These are phyloP conservation scores for Elaeidobius kamerunicus DNA, from an alignment of 2,888 invertebrate species.

Conservation along the genomic window DNA sequence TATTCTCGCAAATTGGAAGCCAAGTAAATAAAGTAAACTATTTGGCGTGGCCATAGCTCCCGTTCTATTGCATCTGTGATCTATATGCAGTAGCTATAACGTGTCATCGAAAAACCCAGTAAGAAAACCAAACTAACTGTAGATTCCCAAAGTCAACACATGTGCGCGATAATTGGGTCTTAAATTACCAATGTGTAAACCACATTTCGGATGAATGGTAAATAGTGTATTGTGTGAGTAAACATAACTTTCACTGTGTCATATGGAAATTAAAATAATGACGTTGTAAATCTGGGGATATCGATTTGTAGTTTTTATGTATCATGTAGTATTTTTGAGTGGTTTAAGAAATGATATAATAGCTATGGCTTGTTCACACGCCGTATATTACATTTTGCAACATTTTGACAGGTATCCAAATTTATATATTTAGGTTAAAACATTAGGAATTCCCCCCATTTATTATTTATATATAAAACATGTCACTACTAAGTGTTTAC, in stretches of 20 bases:
- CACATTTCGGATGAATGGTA: conserved; percentile 19
- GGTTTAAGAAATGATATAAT: too few relatives aligned
- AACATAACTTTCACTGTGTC: conserved; percentile 18
- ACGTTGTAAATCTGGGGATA: background rate
- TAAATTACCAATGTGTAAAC: conserved; percentile 21
- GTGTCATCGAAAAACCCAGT: conserved; percentile 15
- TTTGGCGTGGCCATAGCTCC: conserved; percentile 5
- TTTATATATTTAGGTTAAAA: too few relatives aligned
- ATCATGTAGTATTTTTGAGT: too few relatives aligned
- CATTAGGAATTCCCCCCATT: too few relatives aligned
- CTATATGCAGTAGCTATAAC: conserved; percentile 1
- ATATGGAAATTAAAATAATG: background rate
- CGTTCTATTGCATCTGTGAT: conserved; percentile 7
- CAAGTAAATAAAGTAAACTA: too few relatives aligned
- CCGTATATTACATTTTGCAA: too few relatives aligned
- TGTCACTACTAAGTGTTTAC: background rate
- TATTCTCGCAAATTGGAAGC: too few relatives aligned
- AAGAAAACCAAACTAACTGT: conserved; percentile 17
- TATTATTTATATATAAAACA: background rate
- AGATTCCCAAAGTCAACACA: conserved; percentile 20
- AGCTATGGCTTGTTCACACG: too few relatives aligned
- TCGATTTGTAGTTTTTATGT: too few relatives aligned
- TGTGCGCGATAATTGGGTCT: conserved; percentile 20
- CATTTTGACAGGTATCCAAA: too few relatives aligned
- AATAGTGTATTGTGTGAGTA: conserved; percentile 11